Evolutionary conservation across 2,797 vertebrate genomes (phyloP), one percentile per base, ranked within the genome.

Genomic region (Syndactyla subalaris): DNA sequence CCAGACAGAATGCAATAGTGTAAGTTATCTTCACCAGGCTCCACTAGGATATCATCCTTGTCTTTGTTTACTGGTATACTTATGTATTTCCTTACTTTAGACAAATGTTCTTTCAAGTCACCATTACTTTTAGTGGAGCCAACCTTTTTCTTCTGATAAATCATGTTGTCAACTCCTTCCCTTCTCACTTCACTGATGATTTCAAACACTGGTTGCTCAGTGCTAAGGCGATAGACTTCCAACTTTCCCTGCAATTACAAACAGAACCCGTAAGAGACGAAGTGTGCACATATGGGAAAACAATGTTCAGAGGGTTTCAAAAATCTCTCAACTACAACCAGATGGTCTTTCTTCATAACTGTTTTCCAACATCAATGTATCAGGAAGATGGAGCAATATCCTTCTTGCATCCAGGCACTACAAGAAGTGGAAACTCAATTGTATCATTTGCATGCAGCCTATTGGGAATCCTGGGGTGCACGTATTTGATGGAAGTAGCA

Each of bases 71-170:
- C 82, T 55, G 61, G 67, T 45, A 76, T 8, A 21, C 11, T 23
- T 23, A 70, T 3, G 7, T n/a, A 48, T 92, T 48, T 49, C 55
- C 89, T 78, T 96, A 98, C 98, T 97, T 97, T 66, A 80, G 93
- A 89, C 72, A 97, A 93, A n/a, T 94, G 96, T 91, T 95, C 95
- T 59, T 89, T 45, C 36, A 95, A 93, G 57, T 45, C 93, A 45
- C 93, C 81, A 1, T 96, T 93, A 67, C 97, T 97, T 88, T 93
- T 97, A 72, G 87, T 82, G 54, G 95, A 98, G 86, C 97, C 96
- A 82, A 97, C 81, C 61, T 96, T 98, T 95, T 96, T 98, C 95
- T 97, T 98, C 52, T 98, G 95, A 78, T 93, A 95, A 79, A 96
- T 97, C 51, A 98, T 94, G 14, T 87, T 97, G 82, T 98, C 97